A percentile compares a stretch with the other conserved stretches of the same genome.
Conservation (phyloP, 2,113 vertebrate genomes). For the Sminthopsis crassicaudata region DNA sequence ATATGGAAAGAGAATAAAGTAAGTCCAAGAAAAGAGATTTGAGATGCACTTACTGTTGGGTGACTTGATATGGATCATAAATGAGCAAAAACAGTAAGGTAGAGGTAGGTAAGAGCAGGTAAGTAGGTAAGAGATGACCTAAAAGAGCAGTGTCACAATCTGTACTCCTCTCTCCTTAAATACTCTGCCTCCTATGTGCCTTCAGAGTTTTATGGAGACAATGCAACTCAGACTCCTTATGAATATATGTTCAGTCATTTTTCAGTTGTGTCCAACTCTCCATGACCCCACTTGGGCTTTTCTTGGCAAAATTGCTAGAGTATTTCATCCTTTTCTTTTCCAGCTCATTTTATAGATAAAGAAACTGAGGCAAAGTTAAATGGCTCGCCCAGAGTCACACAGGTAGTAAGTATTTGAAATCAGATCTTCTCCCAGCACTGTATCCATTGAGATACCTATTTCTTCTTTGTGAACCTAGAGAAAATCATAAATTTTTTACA, state of each 20-base stretch:
- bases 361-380: background rate
- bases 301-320: background rate
- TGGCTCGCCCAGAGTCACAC: background rate
- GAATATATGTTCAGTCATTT: background rate
- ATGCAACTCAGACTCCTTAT: background rate
- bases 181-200: too few relatives aligned
- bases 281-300: background rate
- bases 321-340: background rate
- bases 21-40: too few relatives aligned
- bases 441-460: background rate
- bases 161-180: too few relatives aligned
- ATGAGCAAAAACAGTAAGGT: too few relatives aligned
- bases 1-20: too few relatives aligned
- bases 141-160: too few relatives aligned
- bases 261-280: background rate
- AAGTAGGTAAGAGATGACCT: too few relatives aligned
- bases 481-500: background rate
- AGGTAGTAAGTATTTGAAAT: background rate
- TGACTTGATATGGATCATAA: too few relatives aligned
- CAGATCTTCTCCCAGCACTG: background rate
- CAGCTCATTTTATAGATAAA: background rate
- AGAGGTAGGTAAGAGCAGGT: too few relatives aligned
- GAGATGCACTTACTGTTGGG: too few relatives aligned
- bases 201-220: background rate
- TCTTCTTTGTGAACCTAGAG: background rate